Conservation (phyloP, 2,888 invertebrate species). For the Diarsia dahlii region DNA sequence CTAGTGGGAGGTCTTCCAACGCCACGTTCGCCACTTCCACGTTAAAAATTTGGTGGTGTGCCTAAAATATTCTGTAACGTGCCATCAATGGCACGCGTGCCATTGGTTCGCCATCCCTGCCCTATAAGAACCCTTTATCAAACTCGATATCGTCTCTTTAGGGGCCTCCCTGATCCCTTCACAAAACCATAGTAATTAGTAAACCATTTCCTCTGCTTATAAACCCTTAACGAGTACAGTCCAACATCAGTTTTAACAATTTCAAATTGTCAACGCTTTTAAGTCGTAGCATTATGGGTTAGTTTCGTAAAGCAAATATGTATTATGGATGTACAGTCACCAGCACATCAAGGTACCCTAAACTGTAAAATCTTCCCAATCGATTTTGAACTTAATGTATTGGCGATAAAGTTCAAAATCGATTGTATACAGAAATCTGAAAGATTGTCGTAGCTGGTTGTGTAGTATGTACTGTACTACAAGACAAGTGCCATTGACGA, state of each 20-base stretch:
- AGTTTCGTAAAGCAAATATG: neutral
- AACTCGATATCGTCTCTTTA: constrained; percentile 25
- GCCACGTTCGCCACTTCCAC: too few species aligned
- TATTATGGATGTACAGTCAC: neutral
- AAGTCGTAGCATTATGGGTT: neutral
- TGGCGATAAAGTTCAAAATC: too few species aligned
- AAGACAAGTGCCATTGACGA: constrained; percentile 24
- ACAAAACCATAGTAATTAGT: constrained; percentile 43
- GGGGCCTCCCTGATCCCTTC: constrained; percentile 17
- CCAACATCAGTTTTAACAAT: neutral
- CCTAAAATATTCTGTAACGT: too few species aligned
- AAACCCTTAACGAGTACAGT: constrained; percentile 21
- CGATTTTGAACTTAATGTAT: too few species aligned
- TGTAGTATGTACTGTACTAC: neutral
- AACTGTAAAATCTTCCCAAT: too few species aligned
- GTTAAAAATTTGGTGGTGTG: too few species aligned
- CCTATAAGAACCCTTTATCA: constrained; percentile 12
- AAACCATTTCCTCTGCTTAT: constrained; percentile 45
- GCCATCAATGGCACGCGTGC: too few species aligned
- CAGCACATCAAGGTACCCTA: too few species aligned
- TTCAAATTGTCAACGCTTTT: neutral
- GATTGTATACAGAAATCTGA: too few species aligned
- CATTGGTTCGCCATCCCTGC: too few species aligned
- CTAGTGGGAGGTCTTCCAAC: too few species aligned
- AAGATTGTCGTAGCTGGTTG: too few species aligned